A percentile compares a stretch with the other conserved stretches of the same genome.
phyloP scores from a whole-genome alignment of 2,797 vertebrate species.

The Micrastur ruficollis region DNA sequence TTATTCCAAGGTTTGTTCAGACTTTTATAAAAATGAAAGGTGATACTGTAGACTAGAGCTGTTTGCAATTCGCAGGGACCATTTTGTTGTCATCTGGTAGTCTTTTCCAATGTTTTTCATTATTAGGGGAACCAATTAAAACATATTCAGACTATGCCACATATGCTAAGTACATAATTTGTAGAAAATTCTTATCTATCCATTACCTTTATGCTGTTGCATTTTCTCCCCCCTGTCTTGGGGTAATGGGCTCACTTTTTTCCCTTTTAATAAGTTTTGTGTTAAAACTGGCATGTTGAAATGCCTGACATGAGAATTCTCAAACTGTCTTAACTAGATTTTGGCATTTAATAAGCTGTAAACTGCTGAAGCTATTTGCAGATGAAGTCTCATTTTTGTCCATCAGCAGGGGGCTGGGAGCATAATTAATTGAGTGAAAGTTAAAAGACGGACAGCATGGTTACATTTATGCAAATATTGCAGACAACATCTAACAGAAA shows the following conservation, averaged over 20 bases:
- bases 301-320: slow-evolving; percentile 77
- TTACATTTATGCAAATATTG: slow-evolving; percentile 82
- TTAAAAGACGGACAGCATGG: slow-evolving; percentile 79
- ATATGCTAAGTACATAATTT: slow-evolving; percentile 64
- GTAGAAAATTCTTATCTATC: slow-evolving; percentile 63
- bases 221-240: slow-evolving; percentile 36
- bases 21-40: slow-evolving; percentile 51
- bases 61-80: slow-evolving; percentile 48
- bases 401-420: slow-evolving; percentile 80
- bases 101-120: slow-evolving; percentile 44
- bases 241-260: slow-evolving; percentile 53
- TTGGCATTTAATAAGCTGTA: slow-evolving; percentile 84
- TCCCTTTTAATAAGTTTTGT: slow-evolving; percentile 69
- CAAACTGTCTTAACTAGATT: slow-evolving; percentile 81
- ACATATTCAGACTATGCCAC: slow-evolving; percentile 10
- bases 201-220: slow-evolving; percentile 48
- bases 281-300: slow-evolving; percentile 74
- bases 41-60: slow-evolving; percentile 4
- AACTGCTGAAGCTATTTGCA: slow-evolving; percentile 82
- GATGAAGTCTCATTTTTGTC: slow-evolving; percentile 83
- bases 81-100: slow-evolving; percentile 57
- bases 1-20: neutral
- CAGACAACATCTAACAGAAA: slow-evolving; percentile 71
- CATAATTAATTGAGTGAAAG: slow-evolving; percentile 83
- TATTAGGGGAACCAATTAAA: slow-evolving; percentile 70